These are phyloP conservation scores for Probosciger aterrimus DNA, from an alignment of 2,113 vertebrate species.

Conservation along the genomic window DNA sequence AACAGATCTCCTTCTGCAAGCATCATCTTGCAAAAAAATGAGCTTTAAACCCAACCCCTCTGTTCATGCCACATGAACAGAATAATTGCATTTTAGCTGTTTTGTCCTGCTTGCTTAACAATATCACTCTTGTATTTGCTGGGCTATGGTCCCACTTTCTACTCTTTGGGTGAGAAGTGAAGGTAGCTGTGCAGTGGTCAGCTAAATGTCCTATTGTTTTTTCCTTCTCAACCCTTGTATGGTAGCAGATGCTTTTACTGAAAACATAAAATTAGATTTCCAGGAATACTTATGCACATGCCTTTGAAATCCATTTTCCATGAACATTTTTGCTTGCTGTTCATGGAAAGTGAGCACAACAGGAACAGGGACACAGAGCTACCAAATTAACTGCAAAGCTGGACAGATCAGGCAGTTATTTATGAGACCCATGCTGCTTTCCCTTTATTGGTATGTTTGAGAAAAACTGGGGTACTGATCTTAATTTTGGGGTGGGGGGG, in stretches of 20 bases:
- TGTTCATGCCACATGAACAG: neutral
- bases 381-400: neutral
- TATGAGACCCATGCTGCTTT: neutral
- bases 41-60: neutral
- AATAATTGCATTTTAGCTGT: neutral
- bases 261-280: slow-evolving; percentile 50
- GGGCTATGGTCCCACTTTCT: neutral
- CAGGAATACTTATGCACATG: slow-evolving; percentile 13
- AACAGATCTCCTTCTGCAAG: neutral
- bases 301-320: slow-evolving; percentile 35
- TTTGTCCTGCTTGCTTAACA: neutral
- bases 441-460: neutral
- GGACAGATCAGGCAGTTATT: neutral
- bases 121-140: neutral
- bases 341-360: neutral
- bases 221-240: neutral
- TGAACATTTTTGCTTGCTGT: slow-evolving; percentile 26
- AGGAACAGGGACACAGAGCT: neutral
- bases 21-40: neutral
- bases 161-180: neutral
- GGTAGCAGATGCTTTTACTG: slow-evolving; percentile 9
- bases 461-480: neutral
- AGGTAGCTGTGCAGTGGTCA: neutral
- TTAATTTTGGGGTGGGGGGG: neutral
- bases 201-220: neutral